These are phyloP conservation scores for Erynnis tages DNA, from an alignment of 2,888 invertebrate genomes.

Conservation along the genomic window DNA sequence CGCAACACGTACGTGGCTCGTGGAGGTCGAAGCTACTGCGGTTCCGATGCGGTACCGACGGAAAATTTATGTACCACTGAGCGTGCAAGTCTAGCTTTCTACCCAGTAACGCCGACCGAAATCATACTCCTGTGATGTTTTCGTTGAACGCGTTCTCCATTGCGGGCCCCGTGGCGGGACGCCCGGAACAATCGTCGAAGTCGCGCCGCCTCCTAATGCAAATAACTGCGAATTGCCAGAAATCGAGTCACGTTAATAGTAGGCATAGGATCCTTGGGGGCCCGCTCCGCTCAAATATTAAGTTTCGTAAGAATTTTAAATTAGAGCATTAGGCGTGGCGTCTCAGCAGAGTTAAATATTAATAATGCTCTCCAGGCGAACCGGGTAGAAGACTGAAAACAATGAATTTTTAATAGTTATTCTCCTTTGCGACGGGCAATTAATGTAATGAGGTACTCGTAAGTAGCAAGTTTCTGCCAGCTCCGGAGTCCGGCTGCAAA, in stretches of 20 bases:
- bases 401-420: slow-evolving; percentile 76
- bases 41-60: slow-evolving; percentile 73
- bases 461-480: slow-evolving; percentile 58
- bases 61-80: slow-evolving; percentile 76
- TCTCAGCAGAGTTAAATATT: slow-evolving; percentile 73
- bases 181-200: slow-evolving; percentile 33
- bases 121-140: slow-evolving; percentile 50
- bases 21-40: slow-evolving; percentile 68
- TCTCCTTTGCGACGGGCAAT: slow-evolving; percentile 64
- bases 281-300: slow-evolving; percentile 70
- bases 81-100: slow-evolving; percentile 64
- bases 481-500: slow-evolving; percentile 42
- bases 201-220: slow-evolving; percentile 53
- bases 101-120: slow-evolving; percentile 52
- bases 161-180: slow-evolving; percentile 46
- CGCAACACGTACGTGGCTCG: slow-evolving; percentile 61
- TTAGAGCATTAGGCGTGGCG: slow-evolving; percentile 69
- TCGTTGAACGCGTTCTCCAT: slow-evolving; percentile 50
- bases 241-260: slow-evolving; percentile 45
- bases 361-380: slow-evolving; percentile 66
- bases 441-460: slow-evolving; percentile 73
- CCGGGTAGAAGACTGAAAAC: slow-evolving; percentile 57
- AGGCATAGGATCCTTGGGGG: slow-evolving; percentile 53
- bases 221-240: slow-evolving; percentile 58
- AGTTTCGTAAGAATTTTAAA: slow-evolving; percentile 78